Evolutionary conservation across 2,888 invertebrate species (phyloP).

Genomic region (Lasioglossum pauxillum): DNA sequence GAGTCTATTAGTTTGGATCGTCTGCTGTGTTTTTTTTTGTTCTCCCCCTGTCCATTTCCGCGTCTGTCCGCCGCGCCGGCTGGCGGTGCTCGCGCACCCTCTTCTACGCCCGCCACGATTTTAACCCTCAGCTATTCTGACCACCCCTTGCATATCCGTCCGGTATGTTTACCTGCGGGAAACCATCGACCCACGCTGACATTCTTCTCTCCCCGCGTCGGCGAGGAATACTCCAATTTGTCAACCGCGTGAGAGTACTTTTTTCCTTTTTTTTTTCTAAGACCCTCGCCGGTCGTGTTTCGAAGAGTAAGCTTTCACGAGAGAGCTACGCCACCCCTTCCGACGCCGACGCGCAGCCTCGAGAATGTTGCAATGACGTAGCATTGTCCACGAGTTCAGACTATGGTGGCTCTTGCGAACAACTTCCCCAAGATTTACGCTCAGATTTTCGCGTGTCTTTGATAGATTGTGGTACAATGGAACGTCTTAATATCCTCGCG

Average conservation of each 20-base stretch:
- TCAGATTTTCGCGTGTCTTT: neutral
- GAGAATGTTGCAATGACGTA: slow-evolving; percentile 39
- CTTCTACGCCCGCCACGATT: slow-evolving; percentile 20
- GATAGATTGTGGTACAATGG: neutral
- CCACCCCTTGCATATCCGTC: slow-evolving; percentile 58
- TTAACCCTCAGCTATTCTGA: slow-evolving; percentile 42
- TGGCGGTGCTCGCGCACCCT: neutral
- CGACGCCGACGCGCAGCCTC: slow-evolving; percentile 30
- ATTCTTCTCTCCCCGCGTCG: slow-evolving; percentile 58
- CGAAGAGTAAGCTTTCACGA: slow-evolving; percentile 59
- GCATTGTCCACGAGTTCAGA: neutral
- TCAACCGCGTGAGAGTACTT: slow-evolving; percentile 72
- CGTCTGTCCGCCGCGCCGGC: slow-evolving; percentile 1
- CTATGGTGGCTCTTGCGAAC: neutral
- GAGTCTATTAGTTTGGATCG: neutral
- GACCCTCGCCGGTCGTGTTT: slow-evolving; percentile 60
- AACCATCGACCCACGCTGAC: slow-evolving; percentile 67
- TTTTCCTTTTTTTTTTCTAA: slow-evolving; percentile 62
- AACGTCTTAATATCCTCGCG: neutral
- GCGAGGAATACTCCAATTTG: slow-evolving; percentile 75
- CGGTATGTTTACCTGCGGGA: slow-evolving; percentile 69
- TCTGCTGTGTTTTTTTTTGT: neutral
- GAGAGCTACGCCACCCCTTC: slow-evolving; percentile 30
- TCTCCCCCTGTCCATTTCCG: slow-evolving; percentile 11
- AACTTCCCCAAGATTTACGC: slow-evolving; percentile 2